Evolutionary conservation across 2,888 invertebrate genomes (phyloP).

Genomic region (Cephus rjabovi): DNA sequence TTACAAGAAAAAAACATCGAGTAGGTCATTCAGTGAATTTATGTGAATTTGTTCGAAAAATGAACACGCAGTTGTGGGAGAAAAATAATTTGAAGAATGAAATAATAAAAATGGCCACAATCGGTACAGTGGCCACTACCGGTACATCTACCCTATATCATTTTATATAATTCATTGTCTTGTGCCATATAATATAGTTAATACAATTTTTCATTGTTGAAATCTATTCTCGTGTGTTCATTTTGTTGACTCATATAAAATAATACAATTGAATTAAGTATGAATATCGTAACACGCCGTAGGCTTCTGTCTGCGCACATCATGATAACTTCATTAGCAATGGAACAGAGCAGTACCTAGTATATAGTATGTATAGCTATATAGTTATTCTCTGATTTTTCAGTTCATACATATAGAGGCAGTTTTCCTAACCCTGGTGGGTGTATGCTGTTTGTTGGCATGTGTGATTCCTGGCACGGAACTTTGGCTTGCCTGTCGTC

Average conservation of each 20-base stretch:
- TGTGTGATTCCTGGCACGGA: slow-evolving; percentile 75
- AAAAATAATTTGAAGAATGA: no score
- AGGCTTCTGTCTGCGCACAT: not conserved
- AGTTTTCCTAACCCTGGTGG: slow-evolving; percentile 75
- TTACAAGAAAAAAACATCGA: no score
- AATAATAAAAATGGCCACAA: no score
- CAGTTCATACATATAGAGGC: slow-evolving; percentile 80
- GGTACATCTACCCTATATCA: no score
- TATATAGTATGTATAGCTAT: not conserved
- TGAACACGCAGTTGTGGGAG: no score
- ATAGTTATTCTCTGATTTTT: slow-evolving; percentile 41
- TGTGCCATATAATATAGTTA: not conserved
- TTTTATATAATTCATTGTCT: not conserved
- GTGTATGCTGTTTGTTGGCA: slow-evolving; percentile 74
- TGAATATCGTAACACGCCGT: not conserved
- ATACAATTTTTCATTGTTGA: not conserved
- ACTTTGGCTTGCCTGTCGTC: slow-evolving; percentile 68
- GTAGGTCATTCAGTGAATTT: no score
- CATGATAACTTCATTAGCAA: not conserved
- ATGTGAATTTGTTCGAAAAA: no score
- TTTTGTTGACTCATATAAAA: not conserved
- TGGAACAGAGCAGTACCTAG: not conserved
- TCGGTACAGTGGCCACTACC: no score
- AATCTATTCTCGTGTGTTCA: not conserved
- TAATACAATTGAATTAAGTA: not conserved